phyloP scores from a whole-genome alignment of 2,797 vertebrate genomes.

The Pseudochaenichthys georgianus region DNA sequence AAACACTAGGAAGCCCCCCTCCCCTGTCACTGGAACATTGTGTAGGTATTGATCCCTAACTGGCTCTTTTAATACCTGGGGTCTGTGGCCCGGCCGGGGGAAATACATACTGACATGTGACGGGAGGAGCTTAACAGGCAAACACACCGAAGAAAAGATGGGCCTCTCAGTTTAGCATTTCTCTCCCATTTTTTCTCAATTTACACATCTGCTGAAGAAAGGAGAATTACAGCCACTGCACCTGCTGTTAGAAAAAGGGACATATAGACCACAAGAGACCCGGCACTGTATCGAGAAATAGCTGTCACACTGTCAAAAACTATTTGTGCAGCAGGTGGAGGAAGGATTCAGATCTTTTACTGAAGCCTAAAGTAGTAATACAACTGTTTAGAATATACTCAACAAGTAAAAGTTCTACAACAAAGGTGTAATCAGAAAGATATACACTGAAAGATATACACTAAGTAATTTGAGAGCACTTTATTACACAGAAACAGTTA shows the following conservation, averaged over 20 bases:
- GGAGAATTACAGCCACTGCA: slow-evolving; percentile 72
- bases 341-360: slow-evolving; percentile 16
- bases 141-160: slow-evolving; percentile 80
- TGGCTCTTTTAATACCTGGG: slow-evolving; percentile 85
- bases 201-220: slow-evolving; percentile 86
- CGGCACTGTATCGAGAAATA: slow-evolving; percentile 37
- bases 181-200: slow-evolving; percentile 73
- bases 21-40: slow-evolving; percentile 83
- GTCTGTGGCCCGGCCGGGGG: slow-evolving; percentile 71
- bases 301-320: slow-evolving; percentile 77
- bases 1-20: slow-evolving; percentile 80
- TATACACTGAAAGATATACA: background rate
- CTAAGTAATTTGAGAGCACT: background rate
- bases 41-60: slow-evolving; percentile 87
- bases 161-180: slow-evolving; percentile 83
- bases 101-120: slow-evolving; percentile 86
- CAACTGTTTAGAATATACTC: background rate
- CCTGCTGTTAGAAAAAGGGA: slow-evolving; percentile 75
- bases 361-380: background rate
- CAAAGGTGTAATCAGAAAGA: background rate
- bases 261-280: slow-evolving; percentile 53
- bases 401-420: background rate
- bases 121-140: slow-evolving; percentile 80
- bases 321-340: slow-evolving; percentile 54
- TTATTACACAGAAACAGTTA: background rate